These are phyloP conservation scores for Herpetotheres cachinnans DNA, from an alignment of 2,113 vertebrate species.

Conservation along the genomic window DNA sequence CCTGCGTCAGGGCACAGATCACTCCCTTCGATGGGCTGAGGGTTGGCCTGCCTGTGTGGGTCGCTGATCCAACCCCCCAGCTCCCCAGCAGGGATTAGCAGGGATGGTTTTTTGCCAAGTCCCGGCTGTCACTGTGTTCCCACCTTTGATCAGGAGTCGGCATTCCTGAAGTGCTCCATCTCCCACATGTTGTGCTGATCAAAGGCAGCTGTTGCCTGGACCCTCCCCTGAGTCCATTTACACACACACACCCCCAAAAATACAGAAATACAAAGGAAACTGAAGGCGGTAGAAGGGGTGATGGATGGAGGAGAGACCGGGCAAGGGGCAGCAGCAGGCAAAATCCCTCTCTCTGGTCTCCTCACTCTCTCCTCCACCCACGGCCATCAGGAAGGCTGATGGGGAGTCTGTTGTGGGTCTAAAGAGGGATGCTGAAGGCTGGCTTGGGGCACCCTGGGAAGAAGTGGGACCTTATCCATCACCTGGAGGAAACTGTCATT, in stretches of 20 bases:
- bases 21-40: accelerated
- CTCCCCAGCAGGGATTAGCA: neutral
- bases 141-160: slow-evolving; percentile 79
- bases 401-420: neutral
- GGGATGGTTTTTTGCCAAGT: slow-evolving; percentile 58
- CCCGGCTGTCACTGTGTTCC: slow-evolving; percentile 69
- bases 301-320: neutral
- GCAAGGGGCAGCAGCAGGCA: neutral
- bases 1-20: accelerated
- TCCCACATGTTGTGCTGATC: slow-evolving; percentile 78
- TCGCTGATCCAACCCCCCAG: neutral
- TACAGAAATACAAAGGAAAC: slow-evolving; percentile 10
- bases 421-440: neutral
- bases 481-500: neutral
- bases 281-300: neutral
- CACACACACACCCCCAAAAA: neutral
- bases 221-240: slow-evolving; percentile 57
- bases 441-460: neutral
- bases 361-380: neutral
- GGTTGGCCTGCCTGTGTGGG: neutral
- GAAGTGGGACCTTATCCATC: neutral
- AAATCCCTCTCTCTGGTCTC: neutral
- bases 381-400: neutral
- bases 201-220: slow-evolving; percentile 78
- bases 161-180: slow-evolving; percentile 71